A percentile compares a stretch with the other conserved stretches of the same genome.
Conservation (phyloP, 2,797 vertebrate species). For the Lerista edwardsae region DNA sequence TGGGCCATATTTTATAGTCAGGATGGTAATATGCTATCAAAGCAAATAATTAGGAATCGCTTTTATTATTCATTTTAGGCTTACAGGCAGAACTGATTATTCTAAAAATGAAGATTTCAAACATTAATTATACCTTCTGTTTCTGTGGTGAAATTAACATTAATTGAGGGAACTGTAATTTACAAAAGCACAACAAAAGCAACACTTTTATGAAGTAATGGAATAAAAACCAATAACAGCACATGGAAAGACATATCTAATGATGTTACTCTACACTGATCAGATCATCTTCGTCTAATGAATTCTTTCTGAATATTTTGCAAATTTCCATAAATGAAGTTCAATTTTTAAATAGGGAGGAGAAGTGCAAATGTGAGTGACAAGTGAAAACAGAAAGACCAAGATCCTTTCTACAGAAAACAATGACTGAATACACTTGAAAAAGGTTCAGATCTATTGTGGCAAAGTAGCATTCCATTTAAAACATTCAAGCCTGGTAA, state of each 20-base stretch:
- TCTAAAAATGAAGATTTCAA: neutral
- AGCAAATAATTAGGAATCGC: neutral
- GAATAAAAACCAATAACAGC: too few species aligned
- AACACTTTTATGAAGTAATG: neutral
- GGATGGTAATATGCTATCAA: neutral
- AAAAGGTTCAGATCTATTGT: neutral
- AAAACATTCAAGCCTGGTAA: conserved; percentile 46
- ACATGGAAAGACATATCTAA: too few species aligned
- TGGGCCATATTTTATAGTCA: too few species aligned
- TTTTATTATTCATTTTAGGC: neutral
- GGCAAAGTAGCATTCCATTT: conserved; percentile 47
- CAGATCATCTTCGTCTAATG: too few species aligned
- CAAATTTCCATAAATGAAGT: neutral
- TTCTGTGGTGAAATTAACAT: neutral
- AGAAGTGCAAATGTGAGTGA: neutral
- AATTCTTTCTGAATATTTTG: neutral
- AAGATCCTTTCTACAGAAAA: accelerated
- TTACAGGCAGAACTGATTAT: neutral
- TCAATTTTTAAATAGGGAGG: neutral
- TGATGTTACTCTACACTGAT: too few species aligned
- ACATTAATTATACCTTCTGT: neutral
- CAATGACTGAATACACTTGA: neutral
- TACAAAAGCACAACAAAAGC: neutral
- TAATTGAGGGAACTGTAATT: neutral
- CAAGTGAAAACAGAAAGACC: neutral